These are phyloP conservation scores for Grammomys surdaster DNA, from an alignment of 2,113 vertebrate genomes.

Conservation along the genomic window DNA sequence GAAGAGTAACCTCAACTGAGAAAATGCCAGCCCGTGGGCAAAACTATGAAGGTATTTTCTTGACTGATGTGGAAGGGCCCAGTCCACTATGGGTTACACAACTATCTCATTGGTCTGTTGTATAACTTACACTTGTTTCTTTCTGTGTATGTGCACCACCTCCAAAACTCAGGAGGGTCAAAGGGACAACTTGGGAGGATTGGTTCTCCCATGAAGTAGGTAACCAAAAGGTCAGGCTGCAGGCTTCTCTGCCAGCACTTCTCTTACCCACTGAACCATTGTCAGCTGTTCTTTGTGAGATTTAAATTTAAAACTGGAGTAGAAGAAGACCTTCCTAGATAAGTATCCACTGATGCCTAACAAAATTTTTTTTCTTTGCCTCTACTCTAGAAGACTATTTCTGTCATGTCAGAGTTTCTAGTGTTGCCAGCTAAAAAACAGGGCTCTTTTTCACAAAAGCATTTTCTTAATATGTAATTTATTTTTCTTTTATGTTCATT, in stretches of 20 bases:
- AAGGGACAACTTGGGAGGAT: background rate
- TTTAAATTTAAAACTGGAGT: conserved; percentile 21
- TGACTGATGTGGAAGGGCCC: no score
- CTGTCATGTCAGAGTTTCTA: background rate
- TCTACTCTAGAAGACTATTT: background rate
- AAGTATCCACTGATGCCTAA: background rate
- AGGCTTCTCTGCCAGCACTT: background rate
- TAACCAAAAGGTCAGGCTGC: background rate
- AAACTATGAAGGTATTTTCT: no score
- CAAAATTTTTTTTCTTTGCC: background rate
- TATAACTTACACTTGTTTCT: no score
- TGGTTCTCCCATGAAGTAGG: background rate
- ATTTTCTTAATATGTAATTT: conserved; percentile 7
- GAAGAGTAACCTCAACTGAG: no score
- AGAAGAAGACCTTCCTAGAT: background rate
- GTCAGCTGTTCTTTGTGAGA: background rate
- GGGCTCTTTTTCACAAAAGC: background rate
- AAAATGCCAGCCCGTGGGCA: no score
- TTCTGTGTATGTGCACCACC: no score
- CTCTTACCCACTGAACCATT: background rate
- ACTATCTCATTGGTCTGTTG: no score
- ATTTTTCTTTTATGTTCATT: background rate
- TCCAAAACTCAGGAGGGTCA: background rate
- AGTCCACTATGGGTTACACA: no score
- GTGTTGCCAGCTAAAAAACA: background rate